phyloP scores from a whole-genome alignment of 2,113 vertebrate species.

The Bufo gargarizans region DNA sequence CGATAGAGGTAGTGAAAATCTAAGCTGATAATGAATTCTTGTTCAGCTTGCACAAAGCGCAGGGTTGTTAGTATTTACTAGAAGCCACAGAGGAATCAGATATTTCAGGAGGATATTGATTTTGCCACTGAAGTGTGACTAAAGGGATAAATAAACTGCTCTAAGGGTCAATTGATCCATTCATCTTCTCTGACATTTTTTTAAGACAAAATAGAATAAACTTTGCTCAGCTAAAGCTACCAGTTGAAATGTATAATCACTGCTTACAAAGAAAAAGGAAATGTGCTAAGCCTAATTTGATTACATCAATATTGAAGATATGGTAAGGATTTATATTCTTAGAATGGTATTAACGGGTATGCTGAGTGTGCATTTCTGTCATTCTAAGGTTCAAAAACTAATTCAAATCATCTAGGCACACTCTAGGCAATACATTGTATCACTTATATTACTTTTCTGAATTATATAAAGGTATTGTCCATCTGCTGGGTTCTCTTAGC shows the following conservation, averaged over 20 bases:
- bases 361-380: neutral
- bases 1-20: conserved; percentile 80
- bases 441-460: neutral
- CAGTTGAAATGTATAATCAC: conserved; percentile 6
- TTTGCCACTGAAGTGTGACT: conserved; percentile 83
- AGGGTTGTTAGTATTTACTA: conserved; percentile 81
- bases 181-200: conserved; percentile 79
- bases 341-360: neutral
- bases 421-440: neutral
- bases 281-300: neutral
- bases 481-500: neutral
- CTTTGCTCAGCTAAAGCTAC: conserved; percentile 72
- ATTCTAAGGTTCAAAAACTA: neutral
- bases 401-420: neutral
- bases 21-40: conserved; percentile 81
- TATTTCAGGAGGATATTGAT: conserved; percentile 82
- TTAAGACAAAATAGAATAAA: conserved; percentile 76
- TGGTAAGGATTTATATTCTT: neutral
- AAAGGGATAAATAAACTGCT: conserved; percentile 85
- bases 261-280: neutral
- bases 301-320: neutral
- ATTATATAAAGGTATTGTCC: neutral
- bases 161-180: conserved; percentile 80
- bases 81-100: conserved; percentile 75
- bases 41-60: conserved; percentile 75